A percentile compares a stretch with the other conserved stretches of the same genome.
These are phyloP conservation scores for Epinephelus moara DNA, from an alignment of 2,113 vertebrate genomes.

Conservation along the genomic window DNA sequence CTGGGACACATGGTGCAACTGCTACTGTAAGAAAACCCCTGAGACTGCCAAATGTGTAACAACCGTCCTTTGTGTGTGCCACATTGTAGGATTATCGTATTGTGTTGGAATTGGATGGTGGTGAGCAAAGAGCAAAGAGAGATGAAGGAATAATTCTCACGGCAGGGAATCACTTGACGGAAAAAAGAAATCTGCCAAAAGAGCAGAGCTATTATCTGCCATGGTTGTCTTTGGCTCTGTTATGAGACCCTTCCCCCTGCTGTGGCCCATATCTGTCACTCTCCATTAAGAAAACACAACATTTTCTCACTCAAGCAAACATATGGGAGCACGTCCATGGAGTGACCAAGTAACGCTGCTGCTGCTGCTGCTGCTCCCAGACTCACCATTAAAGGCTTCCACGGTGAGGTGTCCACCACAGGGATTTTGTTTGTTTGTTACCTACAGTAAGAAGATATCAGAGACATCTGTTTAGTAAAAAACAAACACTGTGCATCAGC, in stretches of 20 bases:
- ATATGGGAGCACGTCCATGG: constrained; percentile 19
- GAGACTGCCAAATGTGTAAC: neutral
- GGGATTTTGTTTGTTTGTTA: neutral
- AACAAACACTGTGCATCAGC: neutral
- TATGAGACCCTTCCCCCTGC: constrained; percentile 43
- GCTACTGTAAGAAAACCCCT: neutral
- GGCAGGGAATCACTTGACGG: constrained; percentile 11
- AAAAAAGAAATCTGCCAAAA: neutral
- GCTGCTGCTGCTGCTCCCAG: constrained; percentile 20
- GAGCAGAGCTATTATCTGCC: constrained; percentile 30
- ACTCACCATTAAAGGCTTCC: neutral
- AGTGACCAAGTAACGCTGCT: constrained; percentile 19
- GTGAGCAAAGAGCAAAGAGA: constrained; percentile 1
- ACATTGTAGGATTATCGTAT: neutral
- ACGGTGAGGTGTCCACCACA: no score
- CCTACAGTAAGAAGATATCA: neutral
- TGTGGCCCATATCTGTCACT: constrained; percentile 73
- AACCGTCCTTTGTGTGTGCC: neutral
- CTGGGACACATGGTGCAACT: neutral
- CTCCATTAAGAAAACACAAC: constrained; percentile 54
- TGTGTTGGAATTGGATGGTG: constrained; percentile 7
- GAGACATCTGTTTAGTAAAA: neutral
- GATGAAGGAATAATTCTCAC: constrained; percentile 3
- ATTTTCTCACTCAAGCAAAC: constrained; percentile 43
- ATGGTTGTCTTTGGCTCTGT: constrained; percentile 11